Evolutionary conservation across 2,113 vertebrate species (phyloP), one percentile per base, ranked within the genome.

Genomic region (Oenanthe melanoleuca): DNA sequence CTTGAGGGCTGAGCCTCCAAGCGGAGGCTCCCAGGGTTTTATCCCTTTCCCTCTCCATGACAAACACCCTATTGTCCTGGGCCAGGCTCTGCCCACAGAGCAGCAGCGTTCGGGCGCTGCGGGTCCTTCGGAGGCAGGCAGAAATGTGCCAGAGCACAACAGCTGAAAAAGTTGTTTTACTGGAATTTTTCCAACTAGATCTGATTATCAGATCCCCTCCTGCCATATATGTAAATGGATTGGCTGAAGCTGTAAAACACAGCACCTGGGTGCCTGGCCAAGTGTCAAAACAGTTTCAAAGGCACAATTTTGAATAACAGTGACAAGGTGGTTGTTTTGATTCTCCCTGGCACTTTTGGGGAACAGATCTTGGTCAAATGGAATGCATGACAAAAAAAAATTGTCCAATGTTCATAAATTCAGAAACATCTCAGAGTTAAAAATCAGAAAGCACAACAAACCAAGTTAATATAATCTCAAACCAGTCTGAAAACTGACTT

Each of bases 81-180:
- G 60, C 25, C 55, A 63, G 5, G 3, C 0, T 0, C n/a, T 70
- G 52, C 60, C 42, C 47, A 70, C 33, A 37, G 22, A 92, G 23
- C 56, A 40, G 42, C 52, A 55, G 45, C 0, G 0, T 14, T n/a
- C 0, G 3, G 25, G 56, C 0, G 0, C 50, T 33, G 73, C 0
- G 0, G 52, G 34, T 29, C 38, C 38, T 59, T 50, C 0, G 0
- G 18, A 81, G 23, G 29, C 28, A 59, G n/a, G 69, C 34, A 74
- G 65, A 59, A 89, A 66, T 8, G 33, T 45, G 60, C n/a, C 17
- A 16, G 45, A 50, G 73, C 26, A 69, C 53, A 57, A 10, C 47
- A 65, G 26, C 2, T 57, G 20, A 28, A 61, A 4, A 61, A 65
- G 20, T 19, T 52, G 31, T 61, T 85, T 59, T 19, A 24, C 0